Evolutionary conservation across 2,113 vertebrate genomes (phyloP).

Genomic region (Egretta garzetta): DNA sequence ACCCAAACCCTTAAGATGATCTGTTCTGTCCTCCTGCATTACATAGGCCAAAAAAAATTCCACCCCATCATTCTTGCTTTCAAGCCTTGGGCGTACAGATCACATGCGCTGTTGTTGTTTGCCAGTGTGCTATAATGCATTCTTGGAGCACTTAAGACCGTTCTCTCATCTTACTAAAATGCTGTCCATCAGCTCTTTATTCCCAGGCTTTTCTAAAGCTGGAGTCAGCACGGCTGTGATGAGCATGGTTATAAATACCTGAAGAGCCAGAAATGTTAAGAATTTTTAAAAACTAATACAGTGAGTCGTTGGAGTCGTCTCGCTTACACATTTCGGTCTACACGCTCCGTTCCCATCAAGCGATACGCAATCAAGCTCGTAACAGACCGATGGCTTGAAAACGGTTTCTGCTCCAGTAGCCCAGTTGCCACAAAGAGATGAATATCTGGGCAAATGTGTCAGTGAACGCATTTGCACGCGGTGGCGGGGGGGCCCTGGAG

Average conservation of each 20-base stretch:
- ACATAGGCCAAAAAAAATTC: neutral
- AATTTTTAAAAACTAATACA: neutral
- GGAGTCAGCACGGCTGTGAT: neutral
- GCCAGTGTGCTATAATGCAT: neutral
- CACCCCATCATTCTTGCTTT: neutral
- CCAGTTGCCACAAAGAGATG: neutral
- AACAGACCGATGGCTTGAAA: neutral
- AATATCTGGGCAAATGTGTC: neutral
- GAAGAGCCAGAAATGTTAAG: neutral
- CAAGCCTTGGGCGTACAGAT: neutral
- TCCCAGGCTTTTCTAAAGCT: neutral
- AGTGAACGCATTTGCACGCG: rapidly evolving
- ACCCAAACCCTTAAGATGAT: neutral
- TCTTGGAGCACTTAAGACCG: slow-evolving; percentile 11
- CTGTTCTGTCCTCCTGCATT: neutral
- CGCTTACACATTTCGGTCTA: rapidly evolving
- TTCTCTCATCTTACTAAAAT: neutral
- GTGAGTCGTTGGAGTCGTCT: neutral
- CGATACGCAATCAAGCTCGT: neutral
- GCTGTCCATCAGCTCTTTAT: neutral
- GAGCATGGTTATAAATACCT: neutral
- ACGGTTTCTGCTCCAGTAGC: neutral
- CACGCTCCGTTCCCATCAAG: neutral
- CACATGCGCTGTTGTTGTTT: neutral
- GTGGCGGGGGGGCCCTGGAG: neutral